A percentile compares a stretch with the other conserved stretches of the same genome.
Evolutionary conservation across 1,140 invertebrate species (phyloP).

Genomic region (Stratiolaelaps scimitus): DNA sequence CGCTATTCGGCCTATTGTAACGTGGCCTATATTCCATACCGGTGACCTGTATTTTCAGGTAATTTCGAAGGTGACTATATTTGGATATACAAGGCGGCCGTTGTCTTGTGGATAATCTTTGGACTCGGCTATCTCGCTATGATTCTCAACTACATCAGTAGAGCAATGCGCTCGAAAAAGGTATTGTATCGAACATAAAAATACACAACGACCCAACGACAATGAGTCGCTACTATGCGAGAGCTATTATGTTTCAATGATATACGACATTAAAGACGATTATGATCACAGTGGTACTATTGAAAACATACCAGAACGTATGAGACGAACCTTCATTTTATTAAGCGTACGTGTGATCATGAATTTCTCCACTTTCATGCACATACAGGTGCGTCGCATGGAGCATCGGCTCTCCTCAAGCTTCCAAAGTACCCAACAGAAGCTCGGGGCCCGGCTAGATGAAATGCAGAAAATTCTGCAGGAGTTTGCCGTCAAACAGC

Average conservation of each 20-base stretch:
- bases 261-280: too few species aligned
- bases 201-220: background rate
- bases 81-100: conserved; percentile 57
- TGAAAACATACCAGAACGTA: too few species aligned
- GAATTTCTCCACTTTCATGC: conserved; percentile 31
- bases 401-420: conserved; percentile 32
- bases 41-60: conserved; percentile 28
- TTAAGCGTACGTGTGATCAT: too few species aligned
- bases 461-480: conserved; percentile 34
- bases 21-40: background rate
- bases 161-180: conserved; percentile 38
- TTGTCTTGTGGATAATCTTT: conserved; percentile 69
- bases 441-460: conserved; percentile 33
- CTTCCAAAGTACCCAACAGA: conserved; percentile 34
- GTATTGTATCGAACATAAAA: background rate
- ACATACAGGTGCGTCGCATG: conserved; percentile 33
- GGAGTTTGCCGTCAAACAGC: conserved; percentile 32
- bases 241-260: too few species aligned
- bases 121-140: conserved; percentile 78
- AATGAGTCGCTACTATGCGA: conserved; percentile 9
- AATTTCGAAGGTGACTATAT: conserved; percentile 37
- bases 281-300: too few species aligned
- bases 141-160: conserved; percentile 72
- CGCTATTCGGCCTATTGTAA: too few species aligned
- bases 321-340: too few species aligned